Conservation (phyloP, 2,113 vertebrate species). For the Sinocyclocheilus anophthalmus region DNA sequence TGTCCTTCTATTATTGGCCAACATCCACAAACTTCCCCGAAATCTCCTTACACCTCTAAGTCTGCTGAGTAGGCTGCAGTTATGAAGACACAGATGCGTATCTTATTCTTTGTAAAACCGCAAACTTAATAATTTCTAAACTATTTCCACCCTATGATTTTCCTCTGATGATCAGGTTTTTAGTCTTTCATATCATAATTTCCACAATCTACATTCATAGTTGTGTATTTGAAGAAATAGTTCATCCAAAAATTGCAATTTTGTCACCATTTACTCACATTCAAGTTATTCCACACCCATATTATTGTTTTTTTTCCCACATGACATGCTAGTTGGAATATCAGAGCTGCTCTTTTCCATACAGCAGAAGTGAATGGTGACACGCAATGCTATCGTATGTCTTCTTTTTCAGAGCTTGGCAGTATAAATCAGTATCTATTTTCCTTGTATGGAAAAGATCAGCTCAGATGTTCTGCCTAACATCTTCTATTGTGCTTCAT, state of each 20-base stretch:
- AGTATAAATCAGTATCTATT: background rate
- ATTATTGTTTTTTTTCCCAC: background rate
- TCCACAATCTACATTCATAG: background rate
- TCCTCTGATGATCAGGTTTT: background rate
- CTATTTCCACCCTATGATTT: background rate
- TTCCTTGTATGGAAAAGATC: background rate
- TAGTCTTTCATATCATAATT: background rate
- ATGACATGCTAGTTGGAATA: too few relatives aligned
- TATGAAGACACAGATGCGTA: constrained; percentile 4
- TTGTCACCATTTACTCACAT: background rate
- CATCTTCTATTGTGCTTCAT: background rate
- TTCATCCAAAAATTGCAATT: background rate
- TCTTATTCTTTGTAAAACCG: background rate
- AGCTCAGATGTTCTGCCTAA: background rate
- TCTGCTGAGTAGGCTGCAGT: constrained; percentile 15
- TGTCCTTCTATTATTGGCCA: constrained; percentile 21
- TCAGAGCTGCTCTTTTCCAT: too few relatives aligned
- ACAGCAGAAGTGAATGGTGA: too few relatives aligned
- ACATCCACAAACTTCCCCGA: constrained; percentile 31
- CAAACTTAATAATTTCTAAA: background rate
- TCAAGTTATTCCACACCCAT: background rate
- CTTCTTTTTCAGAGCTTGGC: background rate
- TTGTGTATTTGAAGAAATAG: background rate
- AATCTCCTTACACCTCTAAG: constrained; percentile 41
- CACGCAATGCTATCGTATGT: too few relatives aligned